Percentiles rank a stretch among this genome's conserved stretches.
Conservation (phyloP, 1,140 invertebrate genomes). For the Chironomus striatipennis region DNA sequence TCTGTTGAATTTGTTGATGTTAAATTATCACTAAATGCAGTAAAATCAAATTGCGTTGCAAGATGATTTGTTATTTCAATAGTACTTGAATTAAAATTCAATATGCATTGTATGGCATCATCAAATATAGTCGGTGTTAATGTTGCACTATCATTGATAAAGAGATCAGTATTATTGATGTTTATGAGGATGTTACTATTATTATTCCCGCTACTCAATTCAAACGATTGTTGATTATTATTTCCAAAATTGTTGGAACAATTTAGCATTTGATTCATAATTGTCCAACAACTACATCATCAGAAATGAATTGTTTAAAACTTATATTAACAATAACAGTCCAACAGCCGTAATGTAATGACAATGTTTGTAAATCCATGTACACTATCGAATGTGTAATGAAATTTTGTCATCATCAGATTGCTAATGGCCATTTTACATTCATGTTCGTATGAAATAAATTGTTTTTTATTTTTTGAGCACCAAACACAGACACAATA, state of each 20-base stretch:
- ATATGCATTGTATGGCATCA: background rate
- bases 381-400: too few species aligned
- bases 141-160: background rate
- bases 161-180: background rate
- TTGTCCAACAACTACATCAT: constrained; percentile 12
- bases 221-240: constrained; percentile 1
- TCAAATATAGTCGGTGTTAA: background rate
- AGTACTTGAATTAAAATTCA: constrained; percentile 5
- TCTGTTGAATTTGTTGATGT: background rate
- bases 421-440: too few species aligned
- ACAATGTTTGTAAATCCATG: too few species aligned
- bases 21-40: background rate
- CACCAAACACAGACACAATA: too few species aligned
- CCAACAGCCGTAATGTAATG: too few species aligned
- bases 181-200: background rate
- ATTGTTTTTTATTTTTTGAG: too few species aligned
- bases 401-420: too few species aligned
- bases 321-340: background rate
- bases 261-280: constrained; percentile 18
- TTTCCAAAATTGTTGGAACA: constrained; percentile 17
- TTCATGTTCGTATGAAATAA: too few species aligned
- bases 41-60: background rate
- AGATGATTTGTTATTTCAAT: background rate
- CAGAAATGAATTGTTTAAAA: background rate
- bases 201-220: background rate